phyloP scores from a whole-genome alignment of 2,888 invertebrate genomes.

The Parascotia fuliginaria region DNA sequence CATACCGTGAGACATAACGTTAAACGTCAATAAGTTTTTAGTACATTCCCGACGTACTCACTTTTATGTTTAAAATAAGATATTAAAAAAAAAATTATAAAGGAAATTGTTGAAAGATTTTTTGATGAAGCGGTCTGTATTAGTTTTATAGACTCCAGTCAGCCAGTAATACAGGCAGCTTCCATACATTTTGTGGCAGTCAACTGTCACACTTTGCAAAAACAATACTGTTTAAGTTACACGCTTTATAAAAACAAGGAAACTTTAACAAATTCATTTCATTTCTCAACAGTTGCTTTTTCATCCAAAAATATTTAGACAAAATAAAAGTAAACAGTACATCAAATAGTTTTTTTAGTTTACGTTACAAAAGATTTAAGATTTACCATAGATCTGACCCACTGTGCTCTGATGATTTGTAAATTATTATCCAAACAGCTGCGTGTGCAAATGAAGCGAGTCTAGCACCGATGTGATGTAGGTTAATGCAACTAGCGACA shows the following conservation, averaged over 20 bases:
- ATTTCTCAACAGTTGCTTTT: no score
- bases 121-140: no score
- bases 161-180: no score
- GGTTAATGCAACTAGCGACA: slow-evolving; percentile 75
- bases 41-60: slow-evolving; percentile 20
- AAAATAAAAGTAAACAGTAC: no score
- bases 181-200: no score
- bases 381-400: slow-evolving; percentile 30
- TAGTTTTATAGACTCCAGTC: no score
- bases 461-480: slow-evolving; percentile 62
- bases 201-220: no score
- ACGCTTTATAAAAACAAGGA: no score
- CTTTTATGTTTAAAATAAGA: slow-evolving; percentile 29
- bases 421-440: slow-evolving; percentile 71
- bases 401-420: slow-evolving; percentile 49
- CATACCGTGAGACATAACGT: slow-evolving; percentile 23
- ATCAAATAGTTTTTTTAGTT: not conserved
- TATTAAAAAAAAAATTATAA: slow-evolving; percentile 3
- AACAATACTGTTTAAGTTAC: no score
- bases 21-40: slow-evolving; percentile 43
- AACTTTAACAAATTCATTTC: no score
- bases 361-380: slow-evolving; percentile 1
- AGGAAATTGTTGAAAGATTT: no score
- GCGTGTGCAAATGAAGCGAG: slow-evolving; percentile 53
- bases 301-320: no score